phyloP scores from a whole-genome alignment of 2,888 invertebrate species.

The Xestia c-nigrum region DNA sequence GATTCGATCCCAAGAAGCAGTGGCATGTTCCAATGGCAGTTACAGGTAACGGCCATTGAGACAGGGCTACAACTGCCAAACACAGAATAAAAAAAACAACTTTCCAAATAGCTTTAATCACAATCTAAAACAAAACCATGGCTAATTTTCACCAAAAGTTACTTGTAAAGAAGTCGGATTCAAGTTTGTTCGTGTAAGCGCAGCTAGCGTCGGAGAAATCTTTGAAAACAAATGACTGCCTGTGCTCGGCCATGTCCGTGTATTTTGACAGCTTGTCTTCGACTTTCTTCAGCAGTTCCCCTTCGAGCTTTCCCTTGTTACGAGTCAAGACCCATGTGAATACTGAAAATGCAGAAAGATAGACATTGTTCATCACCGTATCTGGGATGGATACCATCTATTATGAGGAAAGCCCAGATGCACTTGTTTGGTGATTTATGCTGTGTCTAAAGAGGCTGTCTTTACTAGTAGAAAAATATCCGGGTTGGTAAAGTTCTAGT shows the following conservation, averaged over 20 bases:
- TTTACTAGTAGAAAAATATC: background rate
- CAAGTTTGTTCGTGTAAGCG: slow-evolving; percentile 77
- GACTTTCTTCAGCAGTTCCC: slow-evolving; percentile 78
- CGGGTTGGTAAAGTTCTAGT: too few relatives aligned
- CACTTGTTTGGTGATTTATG: background rate
- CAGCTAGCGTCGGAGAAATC: slow-evolving; percentile 81
- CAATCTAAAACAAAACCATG: slow-evolving; percentile 36
- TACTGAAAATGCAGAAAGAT: slow-evolving; percentile 75
- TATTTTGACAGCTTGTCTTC: slow-evolving; percentile 82
- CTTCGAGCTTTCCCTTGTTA: slow-evolving; percentile 80
- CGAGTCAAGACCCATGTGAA: slow-evolving; percentile 85
- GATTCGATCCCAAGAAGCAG: too few relatives aligned
- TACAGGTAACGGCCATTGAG: background rate
- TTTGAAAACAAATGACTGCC: slow-evolving; percentile 82
- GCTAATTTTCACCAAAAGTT: slow-evolving; percentile 80
- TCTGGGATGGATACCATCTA: too few relatives aligned
- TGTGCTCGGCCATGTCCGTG: slow-evolving; percentile 80
- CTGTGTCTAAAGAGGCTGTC: background rate
- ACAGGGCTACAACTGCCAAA: background rate
- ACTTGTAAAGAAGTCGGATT: slow-evolving; percentile 82
- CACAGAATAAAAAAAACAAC: background rate
- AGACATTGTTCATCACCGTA: background rate
- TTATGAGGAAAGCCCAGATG: background rate
- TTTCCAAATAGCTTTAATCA: slow-evolving; percentile 29
- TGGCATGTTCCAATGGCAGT: too few relatives aligned